These are phyloP conservation scores for Sphaerophoria rueppellii DNA, from an alignment of 2,888 invertebrate species.

Conservation along the genomic window DNA sequence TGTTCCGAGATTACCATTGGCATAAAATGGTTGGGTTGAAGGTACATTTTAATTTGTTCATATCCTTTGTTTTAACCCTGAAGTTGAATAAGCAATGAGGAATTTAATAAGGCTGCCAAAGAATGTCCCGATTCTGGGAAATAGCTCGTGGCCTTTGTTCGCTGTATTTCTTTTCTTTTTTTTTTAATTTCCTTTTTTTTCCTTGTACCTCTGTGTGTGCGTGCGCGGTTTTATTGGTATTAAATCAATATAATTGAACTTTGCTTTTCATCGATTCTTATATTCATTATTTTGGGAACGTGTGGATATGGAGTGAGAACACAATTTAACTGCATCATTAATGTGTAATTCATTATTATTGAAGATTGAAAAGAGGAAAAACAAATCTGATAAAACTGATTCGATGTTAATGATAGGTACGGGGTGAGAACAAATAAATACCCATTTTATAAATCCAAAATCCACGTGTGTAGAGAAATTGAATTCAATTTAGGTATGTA, in stretches of 20 bases:
- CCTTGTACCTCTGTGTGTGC: background rate
- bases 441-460: background rate
- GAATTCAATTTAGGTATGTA: too few species aligned
- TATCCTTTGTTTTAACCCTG: background rate
- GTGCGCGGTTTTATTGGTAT: constrained; percentile 6
- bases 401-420: too few species aligned
- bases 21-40: constrained; percentile 28
- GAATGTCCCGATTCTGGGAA: background rate
- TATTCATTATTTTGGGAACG: background rate
- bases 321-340: constrained; percentile 29
- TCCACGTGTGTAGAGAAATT: background rate
- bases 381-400: background rate
- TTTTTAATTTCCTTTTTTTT: background rate
- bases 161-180: background rate
- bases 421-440: too few species aligned
- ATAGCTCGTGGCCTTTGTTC: background rate
- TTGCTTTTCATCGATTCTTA: constrained; percentile 13
- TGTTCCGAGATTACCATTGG: constrained; percentile 40
- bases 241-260: constrained; percentile 1
- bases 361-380: background rate
- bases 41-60: constrained; percentile 24
- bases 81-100: constrained; percentile 39
- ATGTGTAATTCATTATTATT: constrained; percentile 18
- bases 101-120: constrained; percentile 32
- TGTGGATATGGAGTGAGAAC: background rate